phyloP scores from a whole-genome alignment of 2,888 invertebrate genomes.

The Chouioia cunea region DNA sequence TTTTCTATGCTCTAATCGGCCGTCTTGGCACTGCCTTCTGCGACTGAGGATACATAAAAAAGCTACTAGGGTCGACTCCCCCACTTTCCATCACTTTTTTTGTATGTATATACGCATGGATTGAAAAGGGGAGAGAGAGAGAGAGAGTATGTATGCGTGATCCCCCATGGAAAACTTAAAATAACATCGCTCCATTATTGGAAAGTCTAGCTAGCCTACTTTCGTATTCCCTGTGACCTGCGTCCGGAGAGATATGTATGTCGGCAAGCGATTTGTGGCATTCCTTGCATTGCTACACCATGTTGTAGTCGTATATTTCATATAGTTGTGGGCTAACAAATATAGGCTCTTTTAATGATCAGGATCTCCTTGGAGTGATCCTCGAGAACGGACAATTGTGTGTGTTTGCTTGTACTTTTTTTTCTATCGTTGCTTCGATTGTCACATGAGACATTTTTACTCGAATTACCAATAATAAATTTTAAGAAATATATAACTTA shows the following conservation, averaged over 20 bases:
- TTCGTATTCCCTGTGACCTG: conserved; percentile 57
- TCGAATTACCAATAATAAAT: too few relatives aligned
- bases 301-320: too few relatives aligned
- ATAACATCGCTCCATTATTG: conserved; percentile 67
- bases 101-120: too few relatives aligned
- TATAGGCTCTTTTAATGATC: conserved; percentile 28
- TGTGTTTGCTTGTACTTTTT: neutral
- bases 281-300: conserved; percentile 5
- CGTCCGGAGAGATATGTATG: neutral
- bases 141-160: conserved; percentile 53
- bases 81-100: neutral
- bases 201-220: conserved; percentile 57
- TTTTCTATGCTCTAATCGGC: too few relatives aligned
- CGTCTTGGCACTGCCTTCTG: too few relatives aligned
- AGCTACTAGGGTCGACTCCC: neutral
- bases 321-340: too few relatives aligned
- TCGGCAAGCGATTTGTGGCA: conserved; percentile 28
- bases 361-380: conserved; percentile 24
- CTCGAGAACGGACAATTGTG: neutral
- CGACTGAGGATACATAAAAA: too few relatives aligned
- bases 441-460: too few relatives aligned
- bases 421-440: too few relatives aligned
- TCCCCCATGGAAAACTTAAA: conserved; percentile 68
- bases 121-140: too few relatives aligned
- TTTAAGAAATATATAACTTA: too few relatives aligned